These are phyloP conservation scores for Volucella zonaria DNA, from an alignment of 2,888 invertebrate genomes.

Conservation along the genomic window DNA sequence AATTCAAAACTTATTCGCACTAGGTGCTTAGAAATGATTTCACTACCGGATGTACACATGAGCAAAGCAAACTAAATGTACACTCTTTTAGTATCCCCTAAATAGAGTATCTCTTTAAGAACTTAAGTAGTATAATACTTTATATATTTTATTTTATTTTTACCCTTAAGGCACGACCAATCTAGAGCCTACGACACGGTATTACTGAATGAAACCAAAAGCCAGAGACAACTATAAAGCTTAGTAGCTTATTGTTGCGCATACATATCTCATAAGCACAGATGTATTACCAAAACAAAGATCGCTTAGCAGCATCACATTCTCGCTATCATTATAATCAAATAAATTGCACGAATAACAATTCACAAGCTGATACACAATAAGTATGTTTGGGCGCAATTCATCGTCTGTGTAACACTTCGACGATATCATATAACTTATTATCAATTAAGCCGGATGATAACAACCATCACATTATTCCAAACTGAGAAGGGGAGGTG, in stretches of 20 bases:
- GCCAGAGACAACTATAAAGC: slow-evolving; percentile 40
- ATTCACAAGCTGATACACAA: slow-evolving; percentile 41
- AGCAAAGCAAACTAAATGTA: background rate
- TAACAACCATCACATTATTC: slow-evolving; percentile 58
- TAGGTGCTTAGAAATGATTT: background rate
- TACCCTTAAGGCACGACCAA: slow-evolving; percentile 32
- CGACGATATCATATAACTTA: slow-evolving; percentile 66
- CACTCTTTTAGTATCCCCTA: background rate
- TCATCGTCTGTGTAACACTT: slow-evolving; percentile 59
- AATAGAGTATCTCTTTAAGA: slow-evolving; percentile 1
- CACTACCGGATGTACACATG: background rate
- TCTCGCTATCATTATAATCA: slow-evolving; percentile 64
- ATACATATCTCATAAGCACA: slow-evolving; percentile 23
- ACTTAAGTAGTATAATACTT: background rate
- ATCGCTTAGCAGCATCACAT: slow-evolving; percentile 62
- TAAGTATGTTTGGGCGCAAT: slow-evolving; percentile 53
- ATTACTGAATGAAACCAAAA: slow-evolving; percentile 60
- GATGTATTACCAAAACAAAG: slow-evolving; percentile 57
- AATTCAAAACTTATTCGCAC: background rate
- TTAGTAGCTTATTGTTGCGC: slow-evolving; percentile 21
- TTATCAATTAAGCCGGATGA: slow-evolving; percentile 75
- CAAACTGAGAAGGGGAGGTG: slow-evolving; percentile 49
- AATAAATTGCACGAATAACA: slow-evolving; percentile 67
- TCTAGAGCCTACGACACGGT: slow-evolving; percentile 46
- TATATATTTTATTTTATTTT: background rate